Percentiles rank a stretch among this genome's conserved stretches.
Evolutionary conservation across 2,113 vertebrate genomes (phyloP).

Genomic region (Orycteropus afer): DNA sequence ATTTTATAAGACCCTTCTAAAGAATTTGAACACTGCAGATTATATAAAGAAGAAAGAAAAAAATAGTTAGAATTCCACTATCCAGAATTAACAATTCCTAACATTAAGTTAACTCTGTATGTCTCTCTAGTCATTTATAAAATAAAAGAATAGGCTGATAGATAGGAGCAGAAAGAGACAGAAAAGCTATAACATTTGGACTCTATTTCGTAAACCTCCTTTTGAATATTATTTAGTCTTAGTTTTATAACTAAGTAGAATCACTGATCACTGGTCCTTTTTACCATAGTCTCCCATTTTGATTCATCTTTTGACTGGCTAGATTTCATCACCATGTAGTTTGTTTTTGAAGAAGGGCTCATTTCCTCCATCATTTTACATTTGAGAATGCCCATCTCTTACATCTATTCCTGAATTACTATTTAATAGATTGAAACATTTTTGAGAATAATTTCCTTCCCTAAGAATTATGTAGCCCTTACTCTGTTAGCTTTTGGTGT

Average conservation of each 20-base stretch:
- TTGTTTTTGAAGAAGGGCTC: not conserved
- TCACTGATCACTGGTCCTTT: not conserved
- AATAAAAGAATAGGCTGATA: not conserved
- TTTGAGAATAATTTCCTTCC: not conserved
- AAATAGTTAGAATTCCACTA: not conserved
- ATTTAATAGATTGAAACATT: not conserved
- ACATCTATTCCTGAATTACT: not conserved
- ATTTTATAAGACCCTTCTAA: slow-evolving; percentile 36
- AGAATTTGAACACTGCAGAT: not conserved
- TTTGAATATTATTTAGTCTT: not conserved
- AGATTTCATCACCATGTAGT: not conserved
- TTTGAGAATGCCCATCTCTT: not conserved
- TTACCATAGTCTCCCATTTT: not conserved
- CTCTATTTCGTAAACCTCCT: not conserved
- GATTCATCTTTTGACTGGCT: not conserved
- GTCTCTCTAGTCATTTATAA: not conserved
- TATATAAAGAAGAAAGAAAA: not conserved
- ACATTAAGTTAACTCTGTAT: not conserved
- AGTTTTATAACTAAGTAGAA: not conserved
- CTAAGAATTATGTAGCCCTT: not conserved
- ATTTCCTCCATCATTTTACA: not conserved
- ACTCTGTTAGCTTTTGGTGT: not conserved
- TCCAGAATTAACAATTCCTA: not conserved
- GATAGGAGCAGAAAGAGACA: not conserved
- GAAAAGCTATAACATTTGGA: not conserved